These are phyloP conservation scores for Palythoa grandiflora DNA, from an alignment of 92 coral and sea anemone species.

Conservation along the genomic window DNA sequence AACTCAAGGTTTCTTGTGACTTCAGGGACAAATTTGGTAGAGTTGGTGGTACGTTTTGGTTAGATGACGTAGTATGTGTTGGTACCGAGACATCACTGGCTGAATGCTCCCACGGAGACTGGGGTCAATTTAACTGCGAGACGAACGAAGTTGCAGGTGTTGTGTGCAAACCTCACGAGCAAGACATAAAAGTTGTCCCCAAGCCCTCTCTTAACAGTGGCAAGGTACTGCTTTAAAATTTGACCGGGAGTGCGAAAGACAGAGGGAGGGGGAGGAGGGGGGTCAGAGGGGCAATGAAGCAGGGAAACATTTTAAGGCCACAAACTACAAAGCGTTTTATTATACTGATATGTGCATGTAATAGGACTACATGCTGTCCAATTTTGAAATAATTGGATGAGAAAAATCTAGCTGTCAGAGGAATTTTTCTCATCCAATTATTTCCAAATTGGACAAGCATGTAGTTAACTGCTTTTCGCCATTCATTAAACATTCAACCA, in stretches of 20 bases:
- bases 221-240: constrained; percentile 11
- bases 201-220: constrained; percentile 17
- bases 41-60: constrained; percentile 37
- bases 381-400: no score
- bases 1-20: not conserved
- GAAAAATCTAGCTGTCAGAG: no score
- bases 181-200: constrained; percentile 27
- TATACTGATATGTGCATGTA: no score
- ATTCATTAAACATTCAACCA: no score
- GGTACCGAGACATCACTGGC: constrained; percentile 56
- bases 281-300: no score
- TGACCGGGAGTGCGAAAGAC: not conserved
- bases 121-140: constrained; percentile 42
- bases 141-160: constrained; percentile 50
- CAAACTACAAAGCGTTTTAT: no score
- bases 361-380: no score
- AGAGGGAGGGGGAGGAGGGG: no score
- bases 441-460: no score
- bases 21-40: constrained; percentile 51
- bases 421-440: no score
- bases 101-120: constrained; percentile 55
- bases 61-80: constrained; percentile 46
- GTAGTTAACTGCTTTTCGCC: no score
- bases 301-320: no score
- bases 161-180: constrained; percentile 42